Percentiles rank a stretch among this genome's conserved stretches.
phyloP scores from a whole-genome alignment of 2,113 vertebrate species.

The Tenebrosternarchus preto region DNA sequence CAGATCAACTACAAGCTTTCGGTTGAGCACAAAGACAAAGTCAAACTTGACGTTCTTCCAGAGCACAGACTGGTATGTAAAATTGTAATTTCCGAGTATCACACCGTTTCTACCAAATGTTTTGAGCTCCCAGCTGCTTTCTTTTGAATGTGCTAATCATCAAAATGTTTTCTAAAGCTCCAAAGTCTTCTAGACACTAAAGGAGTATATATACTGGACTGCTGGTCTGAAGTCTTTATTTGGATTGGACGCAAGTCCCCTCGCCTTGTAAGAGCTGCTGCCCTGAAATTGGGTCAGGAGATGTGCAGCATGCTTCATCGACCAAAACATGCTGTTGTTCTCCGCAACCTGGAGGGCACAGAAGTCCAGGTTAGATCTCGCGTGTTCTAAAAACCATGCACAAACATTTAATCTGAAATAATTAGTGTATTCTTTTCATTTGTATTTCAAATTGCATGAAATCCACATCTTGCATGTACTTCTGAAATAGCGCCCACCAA shows the following conservation, averaged over 20 bases:
- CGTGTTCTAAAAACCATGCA: not conserved
- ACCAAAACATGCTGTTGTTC: conserved; percentile 88
- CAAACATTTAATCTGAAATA: not conserved
- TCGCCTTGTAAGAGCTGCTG: conserved; percentile 89
- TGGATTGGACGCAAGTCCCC: conserved; percentile 96
- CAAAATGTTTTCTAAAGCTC: conserved; percentile 69
- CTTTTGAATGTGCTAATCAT: not conserved
- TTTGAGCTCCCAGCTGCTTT: not conserved
- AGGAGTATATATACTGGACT: conserved; percentile 94
- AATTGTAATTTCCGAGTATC: not conserved
- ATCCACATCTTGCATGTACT: not conserved
- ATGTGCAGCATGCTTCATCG: conserved; percentile 94
- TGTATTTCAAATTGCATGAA: not conserved
- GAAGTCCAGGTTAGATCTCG: conserved; percentile 85
- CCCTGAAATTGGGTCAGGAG: conserved; percentile 96
- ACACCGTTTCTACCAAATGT: not conserved
- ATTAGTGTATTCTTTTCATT: not conserved
- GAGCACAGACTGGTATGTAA: conserved; percentile 86
- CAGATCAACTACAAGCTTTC: conserved; percentile 98
- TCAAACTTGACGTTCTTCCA: conserved; percentile 88
- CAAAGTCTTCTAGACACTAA: conserved; percentile 95
- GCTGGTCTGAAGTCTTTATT: conserved; percentile 96
- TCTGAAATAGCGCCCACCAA: too few relatives aligned
- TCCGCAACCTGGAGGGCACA: conserved; percentile 91
- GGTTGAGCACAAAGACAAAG: conserved; percentile 90